Base-by-base conservation (phyloP, 2,888 invertebrate species). In the Leptinotarsa rubiginosa region DNA sequence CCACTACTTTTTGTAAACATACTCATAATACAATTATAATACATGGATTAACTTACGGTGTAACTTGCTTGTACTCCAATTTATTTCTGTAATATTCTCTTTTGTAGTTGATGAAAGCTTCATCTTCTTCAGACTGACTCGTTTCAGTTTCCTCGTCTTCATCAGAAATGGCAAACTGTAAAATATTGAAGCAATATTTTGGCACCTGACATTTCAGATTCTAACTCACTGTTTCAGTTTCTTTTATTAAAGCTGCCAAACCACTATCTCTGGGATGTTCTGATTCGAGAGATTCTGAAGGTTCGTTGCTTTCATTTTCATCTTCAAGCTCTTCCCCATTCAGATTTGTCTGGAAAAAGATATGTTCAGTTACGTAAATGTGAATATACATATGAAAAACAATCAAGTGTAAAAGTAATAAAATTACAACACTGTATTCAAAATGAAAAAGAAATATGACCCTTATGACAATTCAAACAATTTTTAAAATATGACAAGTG, bases 71-170 rank as follows among this genome's bases (percentile, higher is more conserved):
- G 85, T 94, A 95, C 75, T 95, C 94, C 86, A 98, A 88, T 87
- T 98, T 98, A 79, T 93, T 94, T 89, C 93, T 94, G 86, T 99
- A 99, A 88, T 98, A 99, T 85, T 96, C 93, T 78, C 92, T 92
- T 87, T 98, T 98, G 86, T 96, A 98, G 88, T 96, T 96, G 68
- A 76, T 78, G 76, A 85, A 85, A 81, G 92, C 91, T 77, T 90
- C 90, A 68, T 92, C 91, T 74, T 89, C 86, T 62, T 90, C 90
- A 4, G 80, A 80, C 49, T 70, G 67, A 18, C 91, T 90, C 74
- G 90, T 91, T 72, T 79, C 80, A 59, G 81, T 80, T 72, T 81
- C 79, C 47, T 80, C 81, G 20, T 72, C 79, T 64, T 83, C 82
- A 5, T 81, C 82, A 75, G 41, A 74, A 75, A 41, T 41, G 41